Evolutionary conservation across 2,888 invertebrate species (phyloP), one percentile per base, ranked within the genome.

Genomic region (Dryomyza anilis): DNA sequence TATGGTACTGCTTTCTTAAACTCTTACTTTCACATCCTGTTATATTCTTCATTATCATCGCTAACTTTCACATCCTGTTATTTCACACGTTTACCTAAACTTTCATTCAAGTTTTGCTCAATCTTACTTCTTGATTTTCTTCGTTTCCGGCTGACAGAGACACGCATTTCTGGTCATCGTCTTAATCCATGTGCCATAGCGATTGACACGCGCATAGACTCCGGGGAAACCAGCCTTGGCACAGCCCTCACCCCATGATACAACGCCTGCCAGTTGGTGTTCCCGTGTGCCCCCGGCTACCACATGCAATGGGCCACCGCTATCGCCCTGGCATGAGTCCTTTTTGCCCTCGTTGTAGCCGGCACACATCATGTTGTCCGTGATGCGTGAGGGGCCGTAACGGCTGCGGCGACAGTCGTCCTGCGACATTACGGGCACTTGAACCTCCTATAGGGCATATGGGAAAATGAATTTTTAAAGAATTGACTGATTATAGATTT

Each of bases 171-270:
- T 81, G 12, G 91, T 91, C 76, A 90, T 88, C 59, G 85, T 86
- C 72, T 85, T 85, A 56, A 91, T 86, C 92, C 92, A 92, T 8
- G 88, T 81, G 67, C 79, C 79, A 67, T 89, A 94, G 68, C 93
- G 87, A 82, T 93, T 94, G 27, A 93, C 92, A 59, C 94, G 84
- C 0, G 91, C 86, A 82, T 94, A 94, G 10, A 94, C 93, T 2
- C 94, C 94, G 0, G 93, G 93, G 73, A 87, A 88, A 71, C 89
- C 89, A 0, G 90, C 87, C 74, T 80, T 80, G 56, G 83, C 83
- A 65, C 82, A 83, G 21, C 82, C 81, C 68, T 83, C 82, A 61
- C 83, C 83, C 83, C 83, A 83, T 0, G 92, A 93, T 0, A 93
- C 93, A 2, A 93, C 85, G 27, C 93, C 93, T 89, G 81, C 77